Conservation (phyloP, 2,113 vertebrate species). For the Equus przewalskii region DNA sequence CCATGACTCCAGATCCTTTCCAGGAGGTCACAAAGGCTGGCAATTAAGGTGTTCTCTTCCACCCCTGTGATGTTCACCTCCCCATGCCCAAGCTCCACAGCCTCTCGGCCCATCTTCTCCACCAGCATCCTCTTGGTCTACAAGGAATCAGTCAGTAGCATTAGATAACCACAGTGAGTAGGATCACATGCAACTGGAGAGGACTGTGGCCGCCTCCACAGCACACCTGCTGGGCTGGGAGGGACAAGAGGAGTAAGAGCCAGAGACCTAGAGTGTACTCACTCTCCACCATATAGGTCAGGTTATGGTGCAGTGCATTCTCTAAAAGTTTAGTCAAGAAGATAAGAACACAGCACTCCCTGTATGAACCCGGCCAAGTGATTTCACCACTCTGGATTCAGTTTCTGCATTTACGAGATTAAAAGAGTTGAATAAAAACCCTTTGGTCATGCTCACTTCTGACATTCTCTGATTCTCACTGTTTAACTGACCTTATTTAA, state of each 20-base stretch:
- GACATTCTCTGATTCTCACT: conserved; percentile 25
- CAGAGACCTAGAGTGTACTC: not conserved
- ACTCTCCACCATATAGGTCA: not conserved
- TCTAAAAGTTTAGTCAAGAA: conserved; percentile 41
- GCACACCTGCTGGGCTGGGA: not conserved
- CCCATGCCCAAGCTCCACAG: conserved; percentile 92
- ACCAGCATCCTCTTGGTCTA: conserved; percentile 94
- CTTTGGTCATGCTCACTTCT: not conserved
- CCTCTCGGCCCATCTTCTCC: conserved; percentile 93
- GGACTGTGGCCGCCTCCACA: not conserved
- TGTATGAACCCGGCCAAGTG: not conserved
- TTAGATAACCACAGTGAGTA: conserved; percentile 35
- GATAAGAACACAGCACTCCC: conserved; percentile 32
- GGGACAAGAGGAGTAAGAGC: not conserved
- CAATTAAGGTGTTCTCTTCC: conserved; percentile 92
- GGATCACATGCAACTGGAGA: not conserved
- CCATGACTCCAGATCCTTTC: conserved; percentile 93
- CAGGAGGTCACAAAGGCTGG: conserved; percentile 92
- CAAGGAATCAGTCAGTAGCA: conserved; percentile 73
- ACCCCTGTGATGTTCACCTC: conserved; percentile 93
- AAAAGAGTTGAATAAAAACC: conserved; percentile 55
- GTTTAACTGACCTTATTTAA: conserved; percentile 63
- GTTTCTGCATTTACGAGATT: conserved; percentile 25
- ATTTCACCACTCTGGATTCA: conserved; percentile 1
- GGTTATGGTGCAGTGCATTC: not conserved